These are phyloP conservation scores for Trogon surrucura DNA, from an alignment of 2,113 vertebrate genomes.

Conservation along the genomic window DNA sequence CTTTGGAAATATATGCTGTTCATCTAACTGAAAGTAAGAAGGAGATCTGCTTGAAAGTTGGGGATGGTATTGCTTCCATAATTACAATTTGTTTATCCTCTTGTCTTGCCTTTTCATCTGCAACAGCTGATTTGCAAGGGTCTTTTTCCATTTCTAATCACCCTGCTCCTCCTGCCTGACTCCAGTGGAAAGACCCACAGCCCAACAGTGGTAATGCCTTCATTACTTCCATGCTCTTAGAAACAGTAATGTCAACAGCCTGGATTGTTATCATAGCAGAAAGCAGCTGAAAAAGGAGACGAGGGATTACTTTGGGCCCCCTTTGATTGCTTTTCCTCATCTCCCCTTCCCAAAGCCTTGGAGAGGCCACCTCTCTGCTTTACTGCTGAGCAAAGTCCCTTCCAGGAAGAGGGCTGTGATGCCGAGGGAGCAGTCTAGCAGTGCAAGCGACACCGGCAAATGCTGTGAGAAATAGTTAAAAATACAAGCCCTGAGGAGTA, in stretches of 20 bases:
- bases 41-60: not conserved
- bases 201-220: conserved; percentile 59
- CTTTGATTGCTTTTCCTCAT: conserved; percentile 9
- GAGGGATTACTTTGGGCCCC: not conserved
- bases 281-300: not conserved
- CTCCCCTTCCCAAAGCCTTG: not conserved
- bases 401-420: not conserved
- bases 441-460: not conserved
- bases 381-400: not conserved
- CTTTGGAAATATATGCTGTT: not conserved
- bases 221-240: conserved; percentile 49
- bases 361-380: not conserved
- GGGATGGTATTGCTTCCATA: conserved; percentile 14
- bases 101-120: conserved; percentile 57
- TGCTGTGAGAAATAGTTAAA: conserved; percentile 38
- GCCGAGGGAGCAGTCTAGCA: not conserved
- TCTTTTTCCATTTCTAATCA: conserved; percentile 58
- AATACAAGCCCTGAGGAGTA: not conserved
- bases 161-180: conserved; percentile 79
- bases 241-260: conserved; percentile 38
- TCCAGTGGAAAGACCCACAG: conserved; percentile 73
- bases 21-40: not conserved
- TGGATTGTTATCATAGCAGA: conserved; percentile 31
- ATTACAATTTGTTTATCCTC: conserved; percentile 46
- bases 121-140: conserved; percentile 58